Percentiles rank a stretch among this genome's conserved stretches.
These are phyloP conservation scores for Drosophila lacertosa DNA, from an alignment of 1,140 invertebrate species.

Conservation along the genomic window DNA sequence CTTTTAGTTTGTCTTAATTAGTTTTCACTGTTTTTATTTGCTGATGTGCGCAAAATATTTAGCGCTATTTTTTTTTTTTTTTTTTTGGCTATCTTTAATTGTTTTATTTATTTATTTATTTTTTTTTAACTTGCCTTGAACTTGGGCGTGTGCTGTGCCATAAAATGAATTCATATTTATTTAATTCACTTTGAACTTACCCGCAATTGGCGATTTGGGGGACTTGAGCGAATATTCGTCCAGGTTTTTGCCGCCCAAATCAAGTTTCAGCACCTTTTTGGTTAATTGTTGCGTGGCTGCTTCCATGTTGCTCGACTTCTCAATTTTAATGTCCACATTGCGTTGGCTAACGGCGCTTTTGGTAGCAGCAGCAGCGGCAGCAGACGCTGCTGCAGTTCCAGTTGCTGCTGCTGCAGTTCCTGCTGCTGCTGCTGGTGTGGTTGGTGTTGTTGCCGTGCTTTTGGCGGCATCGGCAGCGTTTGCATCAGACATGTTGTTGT, in stretches of 20 bases:
- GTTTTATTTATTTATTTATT: too few relatives aligned
- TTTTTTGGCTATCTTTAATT: background rate
- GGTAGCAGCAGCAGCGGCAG: constrained; percentile 31
- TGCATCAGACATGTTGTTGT: constrained; percentile 63
- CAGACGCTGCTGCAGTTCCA: constrained; percentile 3
- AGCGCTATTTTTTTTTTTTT: too few relatives aligned
- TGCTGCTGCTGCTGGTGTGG: constrained; percentile 28
- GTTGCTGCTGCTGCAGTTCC: constrained; percentile 4
- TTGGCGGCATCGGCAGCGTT: constrained; percentile 21
- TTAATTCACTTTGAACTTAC: constrained; percentile 48
- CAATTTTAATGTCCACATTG: constrained; percentile 85
- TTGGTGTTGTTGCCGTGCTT: constrained; percentile 10
- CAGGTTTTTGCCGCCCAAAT: constrained; percentile 73
- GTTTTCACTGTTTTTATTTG: too few relatives aligned
- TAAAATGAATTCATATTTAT: too few relatives aligned
- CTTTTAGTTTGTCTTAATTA: too few relatives aligned
- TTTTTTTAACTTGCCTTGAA: background rate
- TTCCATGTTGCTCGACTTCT: constrained; percentile 79
- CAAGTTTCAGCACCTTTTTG: constrained; percentile 89
- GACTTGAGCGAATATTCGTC: constrained; percentile 79
- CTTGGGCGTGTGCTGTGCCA: background rate
- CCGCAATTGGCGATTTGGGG: constrained; percentile 81
- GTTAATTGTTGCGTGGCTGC: constrained; percentile 86
- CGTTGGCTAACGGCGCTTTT: constrained; percentile 86
- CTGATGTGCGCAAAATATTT: too few relatives aligned